Percentiles rank a stretch among this genome's conserved stretches.
Evolutionary conservation across 1,140 invertebrate genomes (phyloP).

Genomic region (Ceratosolen fusciceps): DNA sequence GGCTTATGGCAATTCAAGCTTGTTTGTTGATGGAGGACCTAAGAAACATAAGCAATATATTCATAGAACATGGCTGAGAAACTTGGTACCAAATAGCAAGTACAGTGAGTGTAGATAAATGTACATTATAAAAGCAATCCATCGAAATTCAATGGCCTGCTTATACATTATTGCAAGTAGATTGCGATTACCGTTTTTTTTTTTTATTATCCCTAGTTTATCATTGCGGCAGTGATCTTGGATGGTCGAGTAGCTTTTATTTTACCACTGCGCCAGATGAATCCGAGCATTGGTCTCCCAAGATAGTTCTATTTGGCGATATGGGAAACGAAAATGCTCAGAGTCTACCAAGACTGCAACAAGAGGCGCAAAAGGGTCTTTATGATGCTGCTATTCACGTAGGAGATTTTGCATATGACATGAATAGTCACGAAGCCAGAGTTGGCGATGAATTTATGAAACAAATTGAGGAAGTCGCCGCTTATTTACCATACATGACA

Average conservation of each 20-base stretch:
- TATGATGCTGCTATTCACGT: constrained; percentile 94
- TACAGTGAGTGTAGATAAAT: constrained; percentile 64
- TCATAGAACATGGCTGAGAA: constrained; percentile 77
- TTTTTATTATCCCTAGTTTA: constrained; percentile 77
- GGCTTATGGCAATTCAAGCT: constrained; percentile 74
- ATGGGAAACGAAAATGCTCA: constrained; percentile 92
- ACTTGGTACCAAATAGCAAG: constrained; percentile 69
- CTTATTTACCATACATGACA: constrained; percentile 92
- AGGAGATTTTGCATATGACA: constrained; percentile 97
- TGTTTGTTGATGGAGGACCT: constrained; percentile 87
- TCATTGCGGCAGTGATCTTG: constrained; percentile 83
- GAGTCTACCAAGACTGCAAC: constrained; percentile 84
- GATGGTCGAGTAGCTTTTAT: constrained; percentile 85
- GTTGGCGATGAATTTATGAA: constrained; percentile 93
- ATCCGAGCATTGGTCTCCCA: constrained; percentile 81
- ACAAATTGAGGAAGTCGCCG: constrained; percentile 88
- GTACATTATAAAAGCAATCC: too few species aligned
- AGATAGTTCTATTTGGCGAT: constrained; percentile 90
- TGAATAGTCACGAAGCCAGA: constrained; percentile 83
- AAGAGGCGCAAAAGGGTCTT: constrained; percentile 83
- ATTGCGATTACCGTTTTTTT: background rate
- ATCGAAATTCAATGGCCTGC: too few species aligned
- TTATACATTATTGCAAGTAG: too few species aligned
- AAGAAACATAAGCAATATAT: constrained; percentile 83
- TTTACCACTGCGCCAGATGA: constrained; percentile 79